phyloP scores from a whole-genome alignment of 1,140 invertebrate genomes.

The Berghia stephanieae region DNA sequence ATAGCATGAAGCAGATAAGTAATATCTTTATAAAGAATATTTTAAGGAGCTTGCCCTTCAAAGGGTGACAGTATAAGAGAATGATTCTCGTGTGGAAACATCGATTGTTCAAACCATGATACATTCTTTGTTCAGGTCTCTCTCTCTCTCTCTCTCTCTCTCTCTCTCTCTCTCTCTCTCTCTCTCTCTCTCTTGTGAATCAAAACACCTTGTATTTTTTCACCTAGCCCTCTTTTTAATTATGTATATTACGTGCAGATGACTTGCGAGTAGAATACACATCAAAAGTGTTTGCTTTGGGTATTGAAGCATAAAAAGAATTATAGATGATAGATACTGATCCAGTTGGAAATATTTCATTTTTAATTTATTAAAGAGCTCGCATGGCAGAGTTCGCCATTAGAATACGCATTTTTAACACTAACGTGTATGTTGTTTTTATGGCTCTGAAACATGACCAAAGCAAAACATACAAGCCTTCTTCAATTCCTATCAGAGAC shows the following conservation, averaged over 20 bases:
- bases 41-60: background rate
- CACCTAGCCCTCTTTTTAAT: background rate
- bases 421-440: no score
- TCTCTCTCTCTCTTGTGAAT: conserved; percentile 1
- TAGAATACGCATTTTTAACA: background rate
- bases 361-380: no score
- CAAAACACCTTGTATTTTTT: background rate
- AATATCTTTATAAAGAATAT: background rate
- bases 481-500: no score
- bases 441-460: no score
- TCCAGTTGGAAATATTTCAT: no score
- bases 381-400: background rate
- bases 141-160: conserved; percentile 12
- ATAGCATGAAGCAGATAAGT: background rate
- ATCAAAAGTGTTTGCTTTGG: background rate
- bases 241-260: background rate
- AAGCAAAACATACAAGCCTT: no score
- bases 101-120: no score
- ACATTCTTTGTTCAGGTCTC: background rate
- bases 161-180: conserved; percentile 8
- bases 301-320: no score
- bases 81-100: background rate
- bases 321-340: no score
- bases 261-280: background rate
- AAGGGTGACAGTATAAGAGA: background rate